A percentile compares a stretch with the other conserved stretches of the same genome.
Conservation (phyloP, 2,113 vertebrate species). For the Pimephales promelas region DNA sequence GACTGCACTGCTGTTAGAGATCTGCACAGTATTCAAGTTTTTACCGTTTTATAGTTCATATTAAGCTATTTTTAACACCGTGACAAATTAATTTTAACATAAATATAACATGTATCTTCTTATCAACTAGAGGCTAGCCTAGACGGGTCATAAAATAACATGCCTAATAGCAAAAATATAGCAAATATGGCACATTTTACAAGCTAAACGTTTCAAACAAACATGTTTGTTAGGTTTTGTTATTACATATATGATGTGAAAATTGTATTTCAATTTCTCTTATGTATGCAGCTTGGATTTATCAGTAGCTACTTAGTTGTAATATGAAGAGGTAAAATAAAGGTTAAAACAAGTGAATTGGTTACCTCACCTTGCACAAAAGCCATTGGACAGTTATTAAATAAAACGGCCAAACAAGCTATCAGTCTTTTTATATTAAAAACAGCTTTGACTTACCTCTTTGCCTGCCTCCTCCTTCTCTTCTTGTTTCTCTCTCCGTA, state of each 20-base stretch:
- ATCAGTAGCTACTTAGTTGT: no score
- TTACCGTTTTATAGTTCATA: background rate
- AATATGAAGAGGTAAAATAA: no score
- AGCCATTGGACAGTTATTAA: background rate
- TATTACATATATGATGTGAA: background rate
- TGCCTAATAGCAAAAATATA: background rate
- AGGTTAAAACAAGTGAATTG: background rate
- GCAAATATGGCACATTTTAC: background rate
- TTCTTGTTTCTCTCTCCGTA: slow-evolving; percentile 44
- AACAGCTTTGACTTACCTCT: slow-evolving; percentile 40
- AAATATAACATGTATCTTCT: background rate
- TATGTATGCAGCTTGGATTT: no score
- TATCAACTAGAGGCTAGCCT: no score
- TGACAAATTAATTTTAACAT: background rate
- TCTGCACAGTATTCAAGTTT: background rate
- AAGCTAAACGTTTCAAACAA: background rate
- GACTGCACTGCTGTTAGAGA: background rate
- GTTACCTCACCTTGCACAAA: background rate
- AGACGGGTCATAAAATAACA: background rate
- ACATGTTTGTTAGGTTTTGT: background rate
- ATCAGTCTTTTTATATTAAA: background rate
- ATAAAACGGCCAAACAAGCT: background rate
- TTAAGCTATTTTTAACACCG: background rate
- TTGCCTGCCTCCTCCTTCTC: slow-evolving; percentile 28
- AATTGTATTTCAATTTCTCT: background rate